Conservation (phyloP, 2,888 invertebrate genomes). For the Drosophila cracens region DNA sequence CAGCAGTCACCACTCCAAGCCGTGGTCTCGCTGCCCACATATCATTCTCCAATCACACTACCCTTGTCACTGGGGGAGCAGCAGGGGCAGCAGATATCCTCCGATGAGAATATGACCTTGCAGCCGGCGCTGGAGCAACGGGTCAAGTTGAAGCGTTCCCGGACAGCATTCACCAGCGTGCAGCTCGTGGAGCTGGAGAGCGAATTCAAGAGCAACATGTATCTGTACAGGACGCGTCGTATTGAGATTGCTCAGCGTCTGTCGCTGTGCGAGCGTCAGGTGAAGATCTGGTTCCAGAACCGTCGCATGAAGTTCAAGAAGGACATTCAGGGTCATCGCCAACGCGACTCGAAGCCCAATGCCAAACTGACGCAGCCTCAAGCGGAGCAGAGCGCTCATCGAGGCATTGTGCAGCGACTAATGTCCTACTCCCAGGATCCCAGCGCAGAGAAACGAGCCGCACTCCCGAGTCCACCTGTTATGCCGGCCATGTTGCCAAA, state of each 20-base stretch:
- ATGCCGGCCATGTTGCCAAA: conserved; percentile 5
- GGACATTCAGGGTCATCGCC: conserved; percentile 68
- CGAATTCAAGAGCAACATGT: conserved; percentile 97
- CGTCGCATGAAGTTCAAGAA: conserved; percentile 92
- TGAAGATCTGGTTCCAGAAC: conserved; percentile 94
- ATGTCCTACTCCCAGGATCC: conserved; percentile 81
- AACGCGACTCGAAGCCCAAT: conserved; percentile 56
- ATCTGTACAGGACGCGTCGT: conserved; percentile 95
- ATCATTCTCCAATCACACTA: conserved; percentile 26
- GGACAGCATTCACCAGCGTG: conserved; percentile 97
- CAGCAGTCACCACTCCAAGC: conserved; percentile 7
- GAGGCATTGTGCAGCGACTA: conserved; percentile 73
- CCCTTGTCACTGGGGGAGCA: conserved; percentile 32
- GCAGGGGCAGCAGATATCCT: conserved; percentile 55
- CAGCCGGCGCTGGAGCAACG: conserved; percentile 59
- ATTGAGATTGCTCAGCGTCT: conserved; percentile 98
- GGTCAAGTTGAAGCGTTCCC: conserved; percentile 85
- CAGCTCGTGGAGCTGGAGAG: conserved; percentile 98
- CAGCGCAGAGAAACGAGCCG: conserved; percentile 46
- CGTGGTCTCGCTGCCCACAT: conserved; percentile 23
- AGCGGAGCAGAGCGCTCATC: conserved; percentile 72
- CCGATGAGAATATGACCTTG: conserved; percentile 61
- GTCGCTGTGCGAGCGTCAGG: conserved; percentile 94
- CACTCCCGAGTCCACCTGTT: conserved; percentile 1
- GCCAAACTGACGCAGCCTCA: conserved; percentile 59